phyloP scores from a whole-genome alignment of 37 sponge, comb jelly and placozoan genomes.

The Beroe forskalii region DNA sequence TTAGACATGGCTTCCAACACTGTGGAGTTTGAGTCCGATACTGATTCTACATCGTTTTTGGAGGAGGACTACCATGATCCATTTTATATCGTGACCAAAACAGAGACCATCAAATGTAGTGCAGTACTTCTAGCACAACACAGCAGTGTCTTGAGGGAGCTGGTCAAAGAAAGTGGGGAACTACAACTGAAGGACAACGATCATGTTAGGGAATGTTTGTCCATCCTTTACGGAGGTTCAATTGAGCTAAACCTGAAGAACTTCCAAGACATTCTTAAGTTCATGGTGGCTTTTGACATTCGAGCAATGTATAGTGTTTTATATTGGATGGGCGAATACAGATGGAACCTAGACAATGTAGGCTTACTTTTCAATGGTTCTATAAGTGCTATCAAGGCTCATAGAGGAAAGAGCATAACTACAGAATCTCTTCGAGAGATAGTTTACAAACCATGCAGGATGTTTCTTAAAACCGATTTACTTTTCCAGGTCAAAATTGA shows the following conservation, averaged over 20 bases:
- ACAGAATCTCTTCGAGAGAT: neutral
- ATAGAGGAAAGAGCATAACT: neutral
- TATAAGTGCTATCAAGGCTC: neutral
- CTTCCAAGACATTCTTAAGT: too few relatives aligned
- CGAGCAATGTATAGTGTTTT: neutral
- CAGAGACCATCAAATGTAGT: neutral
- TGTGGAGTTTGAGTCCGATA: neutral
- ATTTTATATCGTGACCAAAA: neutral
- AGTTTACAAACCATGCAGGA: neutral
- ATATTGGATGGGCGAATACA: neutral
- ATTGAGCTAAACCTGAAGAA: neutral
- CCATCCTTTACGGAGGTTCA: constrained; percentile 8
- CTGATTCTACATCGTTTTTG: neutral
- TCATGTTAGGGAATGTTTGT: constrained; percentile 28
- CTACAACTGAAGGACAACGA: neutral
- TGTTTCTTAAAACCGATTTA: neutral
- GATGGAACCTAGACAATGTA: neutral
- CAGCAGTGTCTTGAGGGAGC: neutral
- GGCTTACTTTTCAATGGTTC: neutral
- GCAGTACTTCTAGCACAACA: constrained; percentile 10
- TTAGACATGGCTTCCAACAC: too few relatives aligned
- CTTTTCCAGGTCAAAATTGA: neutral
- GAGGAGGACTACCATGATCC: neutral
- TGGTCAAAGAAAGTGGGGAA: neutral
- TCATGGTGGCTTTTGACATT: too few relatives aligned